A percentile compares a stretch with the other conserved stretches of the same genome.
Conservation (phyloP, 2,113 vertebrate genomes). For the Pavo muticus region DNA sequence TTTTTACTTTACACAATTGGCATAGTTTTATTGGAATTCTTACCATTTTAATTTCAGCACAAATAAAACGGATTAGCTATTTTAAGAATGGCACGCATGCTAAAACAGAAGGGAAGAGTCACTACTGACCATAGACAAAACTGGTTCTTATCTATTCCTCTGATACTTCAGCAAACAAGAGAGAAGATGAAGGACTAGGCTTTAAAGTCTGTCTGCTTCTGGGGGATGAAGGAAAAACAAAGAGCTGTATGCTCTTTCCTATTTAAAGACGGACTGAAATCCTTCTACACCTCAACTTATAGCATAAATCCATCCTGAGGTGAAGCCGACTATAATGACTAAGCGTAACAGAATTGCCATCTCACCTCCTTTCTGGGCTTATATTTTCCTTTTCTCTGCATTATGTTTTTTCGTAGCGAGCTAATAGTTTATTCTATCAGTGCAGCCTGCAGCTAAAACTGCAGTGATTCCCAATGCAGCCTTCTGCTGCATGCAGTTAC, state of each 20-base stretch:
- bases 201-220: not conserved
- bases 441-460: not conserved
- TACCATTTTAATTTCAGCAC: not conserved
- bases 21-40: accelerated
- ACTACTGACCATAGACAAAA: not conserved
- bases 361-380: not conserved
- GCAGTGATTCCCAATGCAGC: not conserved
- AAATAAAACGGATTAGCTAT: not conserved
- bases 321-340: constrained; percentile 21
- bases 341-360: not conserved
- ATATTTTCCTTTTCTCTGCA: constrained; percentile 32
- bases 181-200: not conserved
- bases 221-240: not conserved
- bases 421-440: not conserved
- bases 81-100: not conserved
- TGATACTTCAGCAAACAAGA: not conserved
- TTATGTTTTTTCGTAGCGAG: not conserved
- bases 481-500: not conserved
- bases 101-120: not conserved
- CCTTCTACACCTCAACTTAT: constrained; percentile 14
- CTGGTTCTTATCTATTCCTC: not conserved
- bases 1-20: not conserved
- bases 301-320: not conserved
- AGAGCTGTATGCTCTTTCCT: not conserved
- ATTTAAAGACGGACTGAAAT: constrained; percentile 26